Evolutionary conservation across 2,888 invertebrate species (phyloP).

Genomic region (Panorpa germanica): DNA sequence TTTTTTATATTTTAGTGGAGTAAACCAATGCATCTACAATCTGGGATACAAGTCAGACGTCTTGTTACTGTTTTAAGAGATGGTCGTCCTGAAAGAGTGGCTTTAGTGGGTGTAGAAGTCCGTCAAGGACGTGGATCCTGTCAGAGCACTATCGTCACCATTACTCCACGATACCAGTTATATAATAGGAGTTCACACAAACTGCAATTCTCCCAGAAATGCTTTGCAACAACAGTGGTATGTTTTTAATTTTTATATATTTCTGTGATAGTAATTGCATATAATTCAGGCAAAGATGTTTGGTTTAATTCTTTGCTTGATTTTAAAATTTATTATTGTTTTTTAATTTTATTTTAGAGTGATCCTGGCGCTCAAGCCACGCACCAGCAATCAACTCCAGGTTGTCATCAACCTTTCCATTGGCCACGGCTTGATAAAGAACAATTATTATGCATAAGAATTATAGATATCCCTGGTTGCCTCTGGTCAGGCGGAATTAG

Average conservation of each 20-base stretch:
- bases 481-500: conserved; percentile 87
- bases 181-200: conserved; percentile 69
- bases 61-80: conserved; percentile 24
- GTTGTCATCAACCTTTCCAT: conserved; percentile 87
- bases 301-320: conserved; percentile 10
- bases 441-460: conserved; percentile 69
- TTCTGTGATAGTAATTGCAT: conserved; percentile 1
- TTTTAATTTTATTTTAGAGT: conserved; percentile 22
- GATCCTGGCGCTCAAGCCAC: conserved; percentile 50
- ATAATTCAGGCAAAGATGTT: conserved; percentile 6
- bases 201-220: conserved; percentile 78
- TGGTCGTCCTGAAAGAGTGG: conserved; percentile 50
- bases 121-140: conserved; percentile 71
- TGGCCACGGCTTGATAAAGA: conserved; percentile 88
- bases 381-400: conserved; percentile 63
- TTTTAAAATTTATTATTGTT: conserved; percentile 12
- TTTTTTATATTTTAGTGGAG: conserved; percentile 44
- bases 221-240: conserved; percentile 54
- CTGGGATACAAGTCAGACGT: conserved; percentile 20
- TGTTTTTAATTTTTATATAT: conserved; percentile 17
- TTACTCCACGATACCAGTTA: conserved; percentile 83
- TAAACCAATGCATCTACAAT: conserved; percentile 70
- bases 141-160: conserved; percentile 77
- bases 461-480: conserved; percentile 47
- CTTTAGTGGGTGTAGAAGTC: conserved; percentile 77